phyloP scores from a whole-genome alignment of 2,113 vertebrate genomes.

The Mastomys natalensis region DNA sequence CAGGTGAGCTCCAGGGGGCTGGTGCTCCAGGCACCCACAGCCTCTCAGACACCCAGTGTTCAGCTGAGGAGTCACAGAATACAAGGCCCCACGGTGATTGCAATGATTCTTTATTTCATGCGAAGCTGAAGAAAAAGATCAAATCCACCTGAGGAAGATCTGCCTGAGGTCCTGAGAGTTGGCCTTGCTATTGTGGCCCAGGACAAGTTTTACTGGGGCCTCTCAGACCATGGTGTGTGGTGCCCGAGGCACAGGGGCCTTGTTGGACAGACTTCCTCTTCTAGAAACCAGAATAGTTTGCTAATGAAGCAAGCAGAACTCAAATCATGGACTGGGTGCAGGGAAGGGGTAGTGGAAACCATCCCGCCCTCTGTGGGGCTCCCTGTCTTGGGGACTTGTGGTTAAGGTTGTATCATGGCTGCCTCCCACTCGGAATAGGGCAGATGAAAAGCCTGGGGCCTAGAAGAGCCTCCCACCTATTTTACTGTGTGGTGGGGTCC shows the following conservation, averaged over 20 bases:
- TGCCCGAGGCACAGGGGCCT: neutral
- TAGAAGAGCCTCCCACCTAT: neutral
- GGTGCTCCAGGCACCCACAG: neutral
- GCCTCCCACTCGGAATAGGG: neutral
- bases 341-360: slow-evolving; percentile 20
- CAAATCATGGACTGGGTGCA: neutral
- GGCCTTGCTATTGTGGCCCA: neutral
- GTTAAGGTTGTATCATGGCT: neutral
- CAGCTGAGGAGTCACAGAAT: neutral
- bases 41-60: neutral
- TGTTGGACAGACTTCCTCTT: neutral
- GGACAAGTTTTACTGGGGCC: neutral
- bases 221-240: neutral
- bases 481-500: neutral
- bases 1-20: neutral
- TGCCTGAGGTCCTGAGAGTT: neutral
- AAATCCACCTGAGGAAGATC: slow-evolving; percentile 10
- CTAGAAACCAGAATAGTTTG: slow-evolving; percentile 54
- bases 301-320: slow-evolving; percentile 69
- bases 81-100: neutral
- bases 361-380: neutral
- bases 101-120: slow-evolving; percentile 72
- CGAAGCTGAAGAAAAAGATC: slow-evolving; percentile 56
- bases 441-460: neutral
- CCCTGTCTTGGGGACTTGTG: neutral